Conservation (phyloP, 2,888 invertebrate genomes). For the Melanophora roralis region DNA sequence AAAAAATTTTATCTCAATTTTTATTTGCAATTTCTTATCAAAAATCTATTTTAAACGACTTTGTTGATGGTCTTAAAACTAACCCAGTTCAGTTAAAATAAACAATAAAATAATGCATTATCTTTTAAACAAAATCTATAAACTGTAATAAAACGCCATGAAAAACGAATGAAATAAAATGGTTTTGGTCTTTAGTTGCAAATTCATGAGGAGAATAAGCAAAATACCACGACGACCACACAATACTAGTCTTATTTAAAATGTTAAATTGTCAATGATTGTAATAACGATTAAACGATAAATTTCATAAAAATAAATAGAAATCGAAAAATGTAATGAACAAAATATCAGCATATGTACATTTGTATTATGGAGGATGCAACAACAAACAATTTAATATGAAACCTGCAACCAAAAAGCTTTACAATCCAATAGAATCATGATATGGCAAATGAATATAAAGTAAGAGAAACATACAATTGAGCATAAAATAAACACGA, state of each 20-base stretch:
- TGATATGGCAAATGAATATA: constrained; percentile 5
- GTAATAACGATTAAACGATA: constrained; percentile 60
- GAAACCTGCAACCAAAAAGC: constrained; percentile 11
- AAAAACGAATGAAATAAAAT: constrained; percentile 39
- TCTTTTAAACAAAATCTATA: constrained; percentile 53
- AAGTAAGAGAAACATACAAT: constrained; percentile 26
- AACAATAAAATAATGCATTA: constrained; percentile 33
- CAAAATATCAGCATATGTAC: constrained; percentile 1
- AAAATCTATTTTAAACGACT: neutral
- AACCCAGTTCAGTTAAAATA: constrained; percentile 39
- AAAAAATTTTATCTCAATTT: neutral
- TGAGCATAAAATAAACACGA: constrained; percentile 12
- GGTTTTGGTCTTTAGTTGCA: constrained; percentile 40
- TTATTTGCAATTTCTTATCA: neutral
- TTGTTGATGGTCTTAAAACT: neutral
- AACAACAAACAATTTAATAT: constrained; percentile 24
- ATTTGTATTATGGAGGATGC: constrained; percentile 36
- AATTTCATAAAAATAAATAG: constrained; percentile 54
- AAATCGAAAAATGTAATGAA: constrained; percentile 19
- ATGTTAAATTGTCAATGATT: constrained; percentile 62
- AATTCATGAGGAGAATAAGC: neutral
- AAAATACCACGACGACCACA: constrained; percentile 49
- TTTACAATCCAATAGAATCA: neutral
- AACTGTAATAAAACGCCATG: constrained; percentile 42
- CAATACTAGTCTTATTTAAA: constrained; percentile 48